Percentiles rank a stretch among this genome's conserved stretches.
These are phyloP conservation scores for Diplazon laetatorius DNA, from an alignment of 2,888 invertebrate species.

Conservation along the genomic window DNA sequence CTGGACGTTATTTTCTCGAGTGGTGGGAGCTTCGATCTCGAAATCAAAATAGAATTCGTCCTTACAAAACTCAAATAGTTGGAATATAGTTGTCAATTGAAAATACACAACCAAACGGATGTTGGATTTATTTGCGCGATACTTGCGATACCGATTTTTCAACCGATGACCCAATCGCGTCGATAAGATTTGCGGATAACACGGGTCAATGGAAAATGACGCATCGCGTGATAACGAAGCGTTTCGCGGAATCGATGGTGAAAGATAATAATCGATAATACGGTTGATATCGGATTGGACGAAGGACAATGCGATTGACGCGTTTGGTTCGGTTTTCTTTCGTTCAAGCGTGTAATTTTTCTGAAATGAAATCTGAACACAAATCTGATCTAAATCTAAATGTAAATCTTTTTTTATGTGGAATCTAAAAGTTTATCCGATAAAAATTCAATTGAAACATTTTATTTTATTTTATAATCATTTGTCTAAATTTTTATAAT, in stretches of 20 bases:
- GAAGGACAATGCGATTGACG: neutral
- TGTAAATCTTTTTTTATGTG: too few relatives aligned
- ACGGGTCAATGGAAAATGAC: too few relatives aligned
- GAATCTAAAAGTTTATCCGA: too few relatives aligned
- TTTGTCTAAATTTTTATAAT: too few relatives aligned
- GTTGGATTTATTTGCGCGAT: conserved; percentile 10
- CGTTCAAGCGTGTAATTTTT: neutral
- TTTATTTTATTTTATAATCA: too few relatives aligned
- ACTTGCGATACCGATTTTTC: neutral
- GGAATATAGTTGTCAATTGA: conserved; percentile 42
- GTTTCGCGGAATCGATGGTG: too few relatives aligned
- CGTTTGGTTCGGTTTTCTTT: neutral
- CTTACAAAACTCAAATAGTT: conserved; percentile 48
- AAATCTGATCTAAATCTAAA: too few relatives aligned
- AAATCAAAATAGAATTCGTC: conserved; percentile 77
- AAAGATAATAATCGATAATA: neutral
- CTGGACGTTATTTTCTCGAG: conserved; percentile 62
- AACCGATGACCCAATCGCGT: neutral
- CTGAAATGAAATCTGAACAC: too few relatives aligned
- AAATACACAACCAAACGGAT: neutral
- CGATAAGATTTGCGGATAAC: neutral
- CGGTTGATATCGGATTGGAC: neutral
- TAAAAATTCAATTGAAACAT: too few relatives aligned
- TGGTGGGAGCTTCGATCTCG: conserved; percentile 79
- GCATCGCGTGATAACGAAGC: too few relatives aligned